Evolutionary conservation across 2,888 invertebrate species (phyloP), one percentile per base, ranked within the genome.

Genomic region (Endomychus coccineus): DNA sequence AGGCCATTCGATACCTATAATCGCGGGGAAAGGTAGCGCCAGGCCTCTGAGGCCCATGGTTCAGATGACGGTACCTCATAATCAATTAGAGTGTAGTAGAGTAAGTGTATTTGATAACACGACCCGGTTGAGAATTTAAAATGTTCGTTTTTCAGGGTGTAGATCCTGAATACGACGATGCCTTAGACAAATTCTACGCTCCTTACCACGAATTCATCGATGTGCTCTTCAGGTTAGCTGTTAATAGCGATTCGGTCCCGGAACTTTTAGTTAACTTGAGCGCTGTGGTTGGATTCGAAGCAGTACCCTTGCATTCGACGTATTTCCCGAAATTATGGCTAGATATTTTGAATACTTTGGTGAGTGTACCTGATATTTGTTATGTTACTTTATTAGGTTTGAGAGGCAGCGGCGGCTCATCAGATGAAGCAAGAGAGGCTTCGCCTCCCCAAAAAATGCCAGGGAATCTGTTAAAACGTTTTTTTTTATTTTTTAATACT

Each of bases 201-300:
- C 91, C 91, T 0, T 94, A 94, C 64, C 92, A 94, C 62, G 82
- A 82, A 56, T 82, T 94, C 44, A 80, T 94, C 35, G 92, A 94
- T 68, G 71, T 82, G 49, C 71, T 83, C 71, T 86, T 91, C 66
- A 78, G 92, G 25, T 78, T 92, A 58, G 91, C 92, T 39, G 84
- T 92, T 42, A 86, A 84, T 59, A 83, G 87, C 52, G 86, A 89
- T 55, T 83, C 83, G 54, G 78, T 94, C 67, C 84, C 84, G 32
- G 87, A 90, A 55, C 80, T 84, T 34, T 72, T 94, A 48, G 83
- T 94, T 41, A 81, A 83, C 57, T 69, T 94, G 46, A 88, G 89
- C 59, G 86, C 87, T 36, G 78, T 91, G 73, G 83, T 92, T 33
- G 94, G 91, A 39, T 83, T 88, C 48, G 94, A 95, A 69, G 91